Conservation (phyloP, 2,888 invertebrate genomes). For the Heliconius cydno region DNA sequence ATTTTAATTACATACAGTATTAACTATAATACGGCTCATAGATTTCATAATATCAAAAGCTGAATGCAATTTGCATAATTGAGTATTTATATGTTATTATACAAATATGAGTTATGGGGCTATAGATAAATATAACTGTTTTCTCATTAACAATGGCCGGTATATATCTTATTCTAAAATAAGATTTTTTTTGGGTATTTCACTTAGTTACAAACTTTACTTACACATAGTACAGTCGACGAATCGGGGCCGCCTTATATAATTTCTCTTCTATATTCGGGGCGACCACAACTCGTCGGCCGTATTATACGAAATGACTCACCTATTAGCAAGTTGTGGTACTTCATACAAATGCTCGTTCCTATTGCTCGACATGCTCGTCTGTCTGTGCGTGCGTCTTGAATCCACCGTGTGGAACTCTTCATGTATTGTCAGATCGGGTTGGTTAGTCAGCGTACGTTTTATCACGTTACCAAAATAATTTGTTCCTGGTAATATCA, state of each 20-base stretch:
- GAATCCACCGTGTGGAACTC: conserved; percentile 92
- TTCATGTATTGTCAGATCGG: conserved; percentile 89
- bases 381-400: conserved; percentile 66
- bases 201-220: too few relatives aligned
- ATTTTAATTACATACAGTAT: conserved; percentile 25
- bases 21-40: conserved; percentile 23
- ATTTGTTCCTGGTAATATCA: conserved; percentile 76
- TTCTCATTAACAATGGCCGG: not conserved
- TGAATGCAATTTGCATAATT: conserved; percentile 41
- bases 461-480: conserved; percentile 93
- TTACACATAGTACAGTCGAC: too few relatives aligned
- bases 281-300: not conserved
- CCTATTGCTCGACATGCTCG: conserved; percentile 85
- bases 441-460: conserved; percentile 90
- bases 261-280: not conserved
- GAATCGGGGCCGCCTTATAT: not conserved
- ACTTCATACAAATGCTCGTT: conserved; percentile 95
- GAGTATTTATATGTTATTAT: conserved; percentile 32
- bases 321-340: conserved; percentile 85
- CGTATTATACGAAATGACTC: conserved; percentile 35
- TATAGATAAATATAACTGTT: not conserved
- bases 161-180: not conserved
- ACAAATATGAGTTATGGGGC: not conserved
- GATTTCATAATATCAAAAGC: conserved; percentile 18
- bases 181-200: too few relatives aligned